phyloP scores from a whole-genome alignment of 1,140 invertebrate species.

The Geopemphigus sp. region DNA sequence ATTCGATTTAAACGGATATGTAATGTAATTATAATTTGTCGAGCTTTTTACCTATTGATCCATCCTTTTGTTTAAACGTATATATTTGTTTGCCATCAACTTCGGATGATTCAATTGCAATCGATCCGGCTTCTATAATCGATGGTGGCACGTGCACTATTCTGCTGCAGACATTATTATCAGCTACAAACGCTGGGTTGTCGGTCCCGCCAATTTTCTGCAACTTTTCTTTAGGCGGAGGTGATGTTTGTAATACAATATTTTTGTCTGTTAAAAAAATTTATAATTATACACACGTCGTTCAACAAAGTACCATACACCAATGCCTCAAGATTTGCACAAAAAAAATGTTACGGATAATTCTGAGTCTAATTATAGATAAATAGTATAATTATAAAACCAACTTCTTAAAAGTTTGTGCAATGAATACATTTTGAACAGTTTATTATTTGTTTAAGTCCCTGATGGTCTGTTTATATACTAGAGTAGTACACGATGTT shows the following conservation, averaged over 20 bases:
- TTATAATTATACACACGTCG: neutral
- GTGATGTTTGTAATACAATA: conserved; percentile 12
- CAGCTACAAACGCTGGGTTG: conserved; percentile 14
- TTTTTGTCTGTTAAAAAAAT: conserved; percentile 4
- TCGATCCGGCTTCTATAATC: neutral
- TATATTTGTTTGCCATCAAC: neutral
- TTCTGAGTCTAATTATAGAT: too few relatives aligned
- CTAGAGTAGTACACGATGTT: too few relatives aligned
- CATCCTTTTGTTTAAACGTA: conserved; percentile 3
- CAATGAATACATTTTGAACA: too few relatives aligned
- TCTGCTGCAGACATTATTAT: neutral
- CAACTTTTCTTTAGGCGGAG: neutral
- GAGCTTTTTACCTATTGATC: conserved; percentile 9
- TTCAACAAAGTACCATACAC: too few relatives aligned
- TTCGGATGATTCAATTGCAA: conserved; percentile 3
- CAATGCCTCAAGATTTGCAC: too few relatives aligned
- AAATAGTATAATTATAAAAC: too few relatives aligned
- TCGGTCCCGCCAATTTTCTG: neutral
- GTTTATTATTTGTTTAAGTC: too few relatives aligned
- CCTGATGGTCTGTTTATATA: too few relatives aligned
- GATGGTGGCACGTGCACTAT: neutral
- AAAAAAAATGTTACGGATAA: too few relatives aligned
- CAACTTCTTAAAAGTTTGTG: too few relatives aligned
- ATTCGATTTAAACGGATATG: too few relatives aligned
- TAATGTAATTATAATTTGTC: too few relatives aligned